Base-by-base conservation (phyloP, 2,888 invertebrate genomes). In the Aspidiotus rigidus region DNA sequence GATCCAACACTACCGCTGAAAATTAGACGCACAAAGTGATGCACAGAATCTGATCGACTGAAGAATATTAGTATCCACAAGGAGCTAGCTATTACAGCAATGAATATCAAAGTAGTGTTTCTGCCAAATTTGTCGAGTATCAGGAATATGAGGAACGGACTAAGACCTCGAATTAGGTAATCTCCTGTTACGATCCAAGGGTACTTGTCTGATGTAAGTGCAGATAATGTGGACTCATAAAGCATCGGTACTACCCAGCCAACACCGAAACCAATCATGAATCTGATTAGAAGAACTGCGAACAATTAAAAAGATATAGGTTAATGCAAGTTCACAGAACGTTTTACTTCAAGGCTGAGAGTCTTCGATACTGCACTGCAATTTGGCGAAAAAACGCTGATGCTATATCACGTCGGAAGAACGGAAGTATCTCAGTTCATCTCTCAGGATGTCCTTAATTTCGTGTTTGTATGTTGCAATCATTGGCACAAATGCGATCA, bases 1-100 rank as follows among this genome's bases (percentile, higher is more conserved):
- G 71, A 69, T 5, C 74, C 74, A 72, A 73, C 72, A 3, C 72
- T 67, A 9, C 73, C 41, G 9, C 74, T 73, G 70, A 74, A 73
- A 6, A 73, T 53, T 17, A 73, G 71, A 7, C 73, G 64, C 9
- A 72, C 70, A 3, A 66, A 15, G 42, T 72, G 73, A 7, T 73
- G 66, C 7, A 72, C 41, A 6, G 42, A 16, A 1, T 49, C 15
- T 6, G 41, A 6, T 17, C 44, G 44, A 5, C 44, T 59, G 8
- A 59, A 41, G 11, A 42, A 13, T 15, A 67, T 11, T 13, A 7
- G 17, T 13, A 42, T 7, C 66, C 59, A 67, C 10, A 57, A 17
- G 16, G 11, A n/a, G 11, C 57, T 8, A 7, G 15, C 6, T 13
- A 67, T 10, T 1, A 44, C 2, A 9, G 66, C 8, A n/a, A 17